These are phyloP conservation scores for Teleopsis dalmanni DNA, from an alignment of 1,140 invertebrate species.

Conservation along the genomic window DNA sequence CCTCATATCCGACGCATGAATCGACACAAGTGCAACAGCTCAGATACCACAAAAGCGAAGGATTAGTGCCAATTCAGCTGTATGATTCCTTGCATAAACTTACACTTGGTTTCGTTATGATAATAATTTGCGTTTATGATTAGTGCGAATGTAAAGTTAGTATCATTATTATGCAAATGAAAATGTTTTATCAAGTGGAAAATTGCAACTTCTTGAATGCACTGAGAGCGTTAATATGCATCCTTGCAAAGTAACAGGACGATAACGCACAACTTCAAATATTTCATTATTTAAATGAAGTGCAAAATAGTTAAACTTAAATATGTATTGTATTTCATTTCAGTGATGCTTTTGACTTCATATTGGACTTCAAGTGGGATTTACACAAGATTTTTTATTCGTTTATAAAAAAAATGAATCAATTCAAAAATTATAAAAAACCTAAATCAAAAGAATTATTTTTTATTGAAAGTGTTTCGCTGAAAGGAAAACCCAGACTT, in stretches of 20 bases:
- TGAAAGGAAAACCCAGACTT: background rate
- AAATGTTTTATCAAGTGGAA: constrained; percentile 17
- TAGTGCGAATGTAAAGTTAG: background rate
- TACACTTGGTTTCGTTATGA: no score
- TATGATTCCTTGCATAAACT: no score
- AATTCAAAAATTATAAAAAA: constrained; percentile 1
- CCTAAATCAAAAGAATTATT: background rate
- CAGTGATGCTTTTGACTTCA: constrained; percentile 4
- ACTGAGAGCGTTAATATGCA: background rate
- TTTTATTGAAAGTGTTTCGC: no score
- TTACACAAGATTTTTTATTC: constrained; percentile 9
- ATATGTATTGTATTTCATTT: background rate
- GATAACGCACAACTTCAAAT: constrained; percentile 2
- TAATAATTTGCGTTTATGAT: constrained; percentile 16
- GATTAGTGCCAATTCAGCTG: no score
- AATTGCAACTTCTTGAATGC: constrained; percentile 9
- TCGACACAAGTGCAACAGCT: no score
- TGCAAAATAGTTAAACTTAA: background rate
- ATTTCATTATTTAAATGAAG: background rate
- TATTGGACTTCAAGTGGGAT: background rate
- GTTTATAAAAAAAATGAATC: constrained; percentile 10
- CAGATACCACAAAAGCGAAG: no score
- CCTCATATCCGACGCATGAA: no score
- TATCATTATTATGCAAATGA: constrained; percentile 17
- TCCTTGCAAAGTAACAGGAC: background rate